Percentiles rank a stretch among this genome's conserved stretches.
Evolutionary conservation across 2,888 invertebrate species (phyloP).

Genomic region (Acleris emargana): DNA sequence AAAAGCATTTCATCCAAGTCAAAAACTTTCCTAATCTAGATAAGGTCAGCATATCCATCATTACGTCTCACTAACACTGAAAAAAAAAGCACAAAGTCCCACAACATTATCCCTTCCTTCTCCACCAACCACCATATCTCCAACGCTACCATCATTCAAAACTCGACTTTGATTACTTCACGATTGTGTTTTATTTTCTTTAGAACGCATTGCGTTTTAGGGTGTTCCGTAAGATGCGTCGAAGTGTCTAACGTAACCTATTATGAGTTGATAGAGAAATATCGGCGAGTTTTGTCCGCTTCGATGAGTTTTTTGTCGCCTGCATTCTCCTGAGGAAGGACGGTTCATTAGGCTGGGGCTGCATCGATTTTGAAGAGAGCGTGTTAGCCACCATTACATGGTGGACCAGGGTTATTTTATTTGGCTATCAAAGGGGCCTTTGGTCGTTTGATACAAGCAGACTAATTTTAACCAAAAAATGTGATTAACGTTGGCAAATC

Average conservation of each 20-base stretch:
- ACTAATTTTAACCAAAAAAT: too few relatives aligned
- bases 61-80: constrained; percentile 1
- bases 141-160: not conserved
- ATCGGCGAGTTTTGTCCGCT: constrained; percentile 40
- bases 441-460: too few relatives aligned
- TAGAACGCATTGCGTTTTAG: not conserved
- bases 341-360: constrained; percentile 23
- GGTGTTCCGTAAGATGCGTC: constrained; percentile 9
- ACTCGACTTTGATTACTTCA: not conserved
- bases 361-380: too few relatives aligned
- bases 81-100: constrained; percentile 16
- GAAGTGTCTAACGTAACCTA: constrained; percentile 41
- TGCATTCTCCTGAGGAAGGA: constrained; percentile 31
- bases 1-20: not conserved
- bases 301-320: constrained; percentile 33
- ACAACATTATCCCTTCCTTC: constrained; percentile 3
- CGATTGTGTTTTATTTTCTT: not conserved
- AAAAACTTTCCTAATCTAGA: constrained; percentile 8
- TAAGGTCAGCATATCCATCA: constrained; percentile 7
- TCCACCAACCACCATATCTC: not conserved
- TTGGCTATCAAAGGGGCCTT: too few relatives aligned
- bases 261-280: constrained; percentile 42
- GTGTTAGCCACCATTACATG: too few relatives aligned
- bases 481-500: too few relatives aligned
- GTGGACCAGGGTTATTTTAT: too few relatives aligned